Percentiles rank a stretch among this genome's conserved stretches.
Conservation (phyloP, 2,113 vertebrate species). For the Mungos mungo region DNA sequence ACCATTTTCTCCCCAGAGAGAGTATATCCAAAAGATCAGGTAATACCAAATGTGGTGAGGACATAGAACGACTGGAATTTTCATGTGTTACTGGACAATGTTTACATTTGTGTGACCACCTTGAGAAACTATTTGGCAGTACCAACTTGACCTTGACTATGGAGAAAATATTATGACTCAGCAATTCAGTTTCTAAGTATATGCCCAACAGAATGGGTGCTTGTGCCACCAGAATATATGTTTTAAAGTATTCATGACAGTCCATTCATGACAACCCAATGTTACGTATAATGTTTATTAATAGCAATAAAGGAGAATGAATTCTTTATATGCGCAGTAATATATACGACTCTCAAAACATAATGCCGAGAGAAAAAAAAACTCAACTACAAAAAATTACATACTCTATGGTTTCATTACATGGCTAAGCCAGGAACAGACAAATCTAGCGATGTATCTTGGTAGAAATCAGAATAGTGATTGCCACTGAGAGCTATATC, state of each 20-base stretch:
- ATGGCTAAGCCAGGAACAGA: background rate
- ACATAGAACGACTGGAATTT: background rate
- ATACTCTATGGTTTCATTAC: background rate
- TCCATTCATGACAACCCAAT: background rate
- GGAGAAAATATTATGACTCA: background rate
- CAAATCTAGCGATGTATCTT: background rate
- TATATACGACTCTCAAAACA: background rate
- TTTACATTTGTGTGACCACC: background rate
- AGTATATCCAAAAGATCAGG: background rate
- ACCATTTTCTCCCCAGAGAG: fast-evolving
- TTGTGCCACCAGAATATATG: background rate
- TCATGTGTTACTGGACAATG: background rate
- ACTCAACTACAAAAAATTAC: background rate
- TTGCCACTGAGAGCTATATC: background rate
- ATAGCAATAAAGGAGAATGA: background rate
- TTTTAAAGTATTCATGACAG: background rate
- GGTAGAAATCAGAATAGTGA: background rate
- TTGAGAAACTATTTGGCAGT: background rate
- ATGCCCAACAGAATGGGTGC: background rate
- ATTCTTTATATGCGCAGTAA: background rate
- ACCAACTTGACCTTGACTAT: background rate
- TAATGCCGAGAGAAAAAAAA: background rate
- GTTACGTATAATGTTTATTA: background rate
- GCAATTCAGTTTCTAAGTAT: background rate
- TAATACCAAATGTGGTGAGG: background rate